A percentile compares a stretch with the other conserved stretches of the same genome.
Conservation (phyloP, 2,113 vertebrate species). For the Caloenas nicobarica region DNA sequence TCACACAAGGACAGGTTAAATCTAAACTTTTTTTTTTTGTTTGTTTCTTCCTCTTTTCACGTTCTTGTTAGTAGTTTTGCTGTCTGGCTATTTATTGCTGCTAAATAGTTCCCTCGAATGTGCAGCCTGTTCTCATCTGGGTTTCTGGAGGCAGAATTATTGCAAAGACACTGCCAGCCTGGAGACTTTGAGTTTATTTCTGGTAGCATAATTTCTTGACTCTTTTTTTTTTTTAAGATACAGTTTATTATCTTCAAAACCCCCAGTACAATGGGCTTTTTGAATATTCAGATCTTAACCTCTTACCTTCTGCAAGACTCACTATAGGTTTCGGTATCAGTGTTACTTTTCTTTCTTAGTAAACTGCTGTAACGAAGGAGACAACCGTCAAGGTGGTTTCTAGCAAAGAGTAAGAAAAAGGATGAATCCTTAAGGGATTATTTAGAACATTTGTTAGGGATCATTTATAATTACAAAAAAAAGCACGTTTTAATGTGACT, state of each 20-base stretch:
- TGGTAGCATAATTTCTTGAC: not conserved
- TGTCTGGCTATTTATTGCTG: not conserved
- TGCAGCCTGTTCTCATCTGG: not conserved
- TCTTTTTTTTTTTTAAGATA: not conserved
- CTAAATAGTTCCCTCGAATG: not conserved
- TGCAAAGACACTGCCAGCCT: not conserved
- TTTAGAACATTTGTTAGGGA: not conserved
- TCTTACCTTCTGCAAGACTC: not conserved
- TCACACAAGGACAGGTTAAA: not conserved
- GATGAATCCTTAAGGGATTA: not conserved
- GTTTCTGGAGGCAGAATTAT: not conserved
- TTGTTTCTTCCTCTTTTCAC: not conserved
- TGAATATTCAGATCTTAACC: not conserved
- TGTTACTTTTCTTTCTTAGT: not conserved
- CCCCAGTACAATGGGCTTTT: not conserved
- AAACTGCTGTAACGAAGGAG: not conserved
- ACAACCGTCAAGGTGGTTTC: not conserved
- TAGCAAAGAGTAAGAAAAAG: not conserved
- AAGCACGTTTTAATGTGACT: not conserved
- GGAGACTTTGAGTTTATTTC: not conserved
- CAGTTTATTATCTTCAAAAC: not conserved
- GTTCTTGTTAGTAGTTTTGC: not conserved
- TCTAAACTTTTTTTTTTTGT: not conserved
- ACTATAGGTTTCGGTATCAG: not conserved
- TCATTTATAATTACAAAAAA: not conserved